These are phyloP conservation scores for Antigone vipio DNA, from an alignment of 2,113 vertebrate genomes.

Conservation along the genomic window DNA sequence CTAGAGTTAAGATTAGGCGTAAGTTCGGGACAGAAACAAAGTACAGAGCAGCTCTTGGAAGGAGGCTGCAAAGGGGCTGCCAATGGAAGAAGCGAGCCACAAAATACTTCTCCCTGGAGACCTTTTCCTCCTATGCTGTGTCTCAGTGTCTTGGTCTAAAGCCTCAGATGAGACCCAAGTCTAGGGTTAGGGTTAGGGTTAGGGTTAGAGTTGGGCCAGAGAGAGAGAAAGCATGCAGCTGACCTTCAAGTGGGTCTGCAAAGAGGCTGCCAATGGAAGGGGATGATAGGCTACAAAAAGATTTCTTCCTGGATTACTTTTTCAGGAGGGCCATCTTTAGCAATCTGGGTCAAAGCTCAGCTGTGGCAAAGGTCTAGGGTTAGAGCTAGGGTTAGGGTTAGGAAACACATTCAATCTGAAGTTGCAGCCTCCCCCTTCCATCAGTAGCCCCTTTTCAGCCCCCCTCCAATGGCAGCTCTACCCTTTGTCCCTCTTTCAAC, in stretches of 20 bases:
- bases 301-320: neutral
- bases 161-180: neutral
- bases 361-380: neutral
- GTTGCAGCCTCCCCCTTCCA: neutral
- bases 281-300: neutral
- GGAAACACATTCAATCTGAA: neutral
- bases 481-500: neutral
- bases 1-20: neutral
- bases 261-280: neutral
- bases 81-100: neutral
- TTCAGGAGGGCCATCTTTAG: neutral
- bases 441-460: neutral
- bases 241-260: neutral
- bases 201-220: neutral
- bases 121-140: neutral
- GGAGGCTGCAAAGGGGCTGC: neutral
- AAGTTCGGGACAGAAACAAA: neutral
- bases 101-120: neutral
- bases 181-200: neutral
- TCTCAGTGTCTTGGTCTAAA: neutral
- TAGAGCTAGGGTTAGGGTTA: neutral
- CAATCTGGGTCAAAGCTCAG: neutral
- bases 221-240: neutral
- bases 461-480: neutral
- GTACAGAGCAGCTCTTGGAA: neutral